Percentiles rank a stretch among this genome's conserved stretches.
Conservation (phyloP, 1,140 invertebrate species). For the Thaumetopoea pityocampa region DNA sequence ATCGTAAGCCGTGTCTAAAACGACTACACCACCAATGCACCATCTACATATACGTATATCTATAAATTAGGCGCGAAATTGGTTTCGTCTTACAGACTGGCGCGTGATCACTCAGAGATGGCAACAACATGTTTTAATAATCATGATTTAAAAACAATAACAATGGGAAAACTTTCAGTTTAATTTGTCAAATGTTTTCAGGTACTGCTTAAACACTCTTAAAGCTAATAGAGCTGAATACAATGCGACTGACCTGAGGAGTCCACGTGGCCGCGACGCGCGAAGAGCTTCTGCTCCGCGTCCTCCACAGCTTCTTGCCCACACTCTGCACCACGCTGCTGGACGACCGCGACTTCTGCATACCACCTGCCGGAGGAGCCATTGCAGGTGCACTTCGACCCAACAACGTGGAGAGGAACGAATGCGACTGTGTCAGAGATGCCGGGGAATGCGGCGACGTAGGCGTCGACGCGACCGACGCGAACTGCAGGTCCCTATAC, state of each 20-base stretch:
- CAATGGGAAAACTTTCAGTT: too few species aligned
- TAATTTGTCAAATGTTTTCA: too few species aligned
- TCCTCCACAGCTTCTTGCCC: slow-evolving; percentile 88
- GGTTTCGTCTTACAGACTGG: too few species aligned
- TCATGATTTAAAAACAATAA: too few species aligned
- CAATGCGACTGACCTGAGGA: slow-evolving; percentile 84
- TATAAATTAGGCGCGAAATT: too few species aligned
- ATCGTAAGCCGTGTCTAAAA: too few species aligned
- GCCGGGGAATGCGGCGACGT: slow-evolving; percentile 72
- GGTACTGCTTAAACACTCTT: too few species aligned
- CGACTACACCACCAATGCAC: too few species aligned
- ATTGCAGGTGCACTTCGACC: slow-evolving; percentile 76
- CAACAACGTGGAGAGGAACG: slow-evolving; percentile 81
- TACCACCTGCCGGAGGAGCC: slow-evolving; percentile 77
- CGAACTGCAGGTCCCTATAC: slow-evolving; percentile 57
- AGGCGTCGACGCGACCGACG: slow-evolving; percentile 72
- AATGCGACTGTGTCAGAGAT: slow-evolving; percentile 76
- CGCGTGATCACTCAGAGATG: too few species aligned
- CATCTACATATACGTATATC: too few species aligned
- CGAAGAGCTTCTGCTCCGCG: slow-evolving; percentile 87
- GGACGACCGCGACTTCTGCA: slow-evolving; percentile 92
- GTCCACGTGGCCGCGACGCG: slow-evolving; percentile 82
- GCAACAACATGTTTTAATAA: too few species aligned
- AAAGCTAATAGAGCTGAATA: too few species aligned
- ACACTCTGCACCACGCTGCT: slow-evolving; percentile 90